Conservation (phyloP, 2,888 invertebrate genomes). For the Drosophila fungiperda region DNA sequence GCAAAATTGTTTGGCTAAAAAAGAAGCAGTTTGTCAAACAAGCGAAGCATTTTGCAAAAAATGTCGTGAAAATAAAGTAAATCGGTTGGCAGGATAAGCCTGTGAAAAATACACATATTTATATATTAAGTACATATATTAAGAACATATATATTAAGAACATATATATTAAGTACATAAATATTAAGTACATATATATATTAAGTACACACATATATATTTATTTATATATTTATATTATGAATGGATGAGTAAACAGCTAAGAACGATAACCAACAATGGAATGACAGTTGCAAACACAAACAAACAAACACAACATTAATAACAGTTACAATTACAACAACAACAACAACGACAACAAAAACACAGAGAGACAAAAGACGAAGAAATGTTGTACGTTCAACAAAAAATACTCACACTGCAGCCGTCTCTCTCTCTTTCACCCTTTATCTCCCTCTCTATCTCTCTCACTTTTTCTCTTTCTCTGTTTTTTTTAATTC, state of each 20-base stretch:
- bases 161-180: neutral
- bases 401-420: conserved; percentile 54
- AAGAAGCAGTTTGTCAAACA: conserved; percentile 43
- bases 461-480: conserved; percentile 5
- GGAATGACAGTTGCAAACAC: conserved; percentile 6
- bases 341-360: conserved; percentile 26
- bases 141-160: neutral
- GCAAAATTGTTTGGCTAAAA: conserved; percentile 38
- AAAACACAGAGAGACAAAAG: conserved; percentile 41
- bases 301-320: conserved; percentile 11
- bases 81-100: neutral
- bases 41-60: conserved; percentile 31
- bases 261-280: conserved; percentile 9
- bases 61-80: conserved; percentile 31
- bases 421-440: conserved; percentile 28
- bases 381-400: conserved; percentile 37
- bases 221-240: neutral
- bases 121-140: neutral
- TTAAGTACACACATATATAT: neutral
- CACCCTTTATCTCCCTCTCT: conserved; percentile 1
- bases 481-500: conserved; percentile 4
- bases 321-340: conserved; percentile 13
- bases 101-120: neutral
- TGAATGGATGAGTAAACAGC: neutral
- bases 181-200: neutral